phyloP scores from a whole-genome alignment of 2,113 vertebrate genomes.

The Potamarius usumacintae region DNA sequence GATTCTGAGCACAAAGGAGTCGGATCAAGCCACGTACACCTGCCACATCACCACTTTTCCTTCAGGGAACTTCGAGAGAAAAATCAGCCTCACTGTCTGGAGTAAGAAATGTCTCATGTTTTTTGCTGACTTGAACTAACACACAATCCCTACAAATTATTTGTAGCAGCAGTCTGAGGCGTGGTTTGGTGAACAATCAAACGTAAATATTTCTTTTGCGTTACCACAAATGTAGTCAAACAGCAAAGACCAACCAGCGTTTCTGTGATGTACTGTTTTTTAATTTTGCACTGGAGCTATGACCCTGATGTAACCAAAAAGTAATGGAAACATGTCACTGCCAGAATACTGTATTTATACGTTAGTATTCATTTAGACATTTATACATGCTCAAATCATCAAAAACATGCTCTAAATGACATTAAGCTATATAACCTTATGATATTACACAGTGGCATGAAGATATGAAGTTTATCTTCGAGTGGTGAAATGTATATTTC shows the following conservation, averaged over 20 bases:
- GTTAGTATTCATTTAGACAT: too few species aligned
- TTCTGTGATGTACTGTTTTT: not conserved
- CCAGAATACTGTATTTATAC: not conserved
- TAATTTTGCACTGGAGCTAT: not conserved
- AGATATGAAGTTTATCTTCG: too few species aligned
- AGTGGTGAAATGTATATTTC: too few species aligned
- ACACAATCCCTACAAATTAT: not conserved
- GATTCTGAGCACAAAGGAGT: slow-evolving; percentile 63
- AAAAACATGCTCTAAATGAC: not conserved
- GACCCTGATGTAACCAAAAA: not conserved
- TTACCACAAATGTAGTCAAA: not conserved
- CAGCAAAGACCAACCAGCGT: not conserved
- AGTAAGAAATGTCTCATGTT: slow-evolving; percentile 61
- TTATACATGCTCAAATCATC: not conserved
- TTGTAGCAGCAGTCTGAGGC: not conserved
- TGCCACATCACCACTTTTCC: slow-evolving; percentile 74
- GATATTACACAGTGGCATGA: too few species aligned
- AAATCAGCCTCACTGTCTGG: slow-evolving; percentile 67
- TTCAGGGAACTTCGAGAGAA: slow-evolving; percentile 70
- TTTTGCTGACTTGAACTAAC: not conserved
- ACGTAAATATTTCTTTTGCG: not conserved
- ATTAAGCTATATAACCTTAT: not conserved
- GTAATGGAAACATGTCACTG: not conserved
- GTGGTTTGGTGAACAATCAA: not conserved
- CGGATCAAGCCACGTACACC: slow-evolving; percentile 68